A percentile compares a stretch with the other conserved stretches of the same genome.
These are phyloP conservation scores for Lucinisca nassula DNA, from an alignment of 2,888 invertebrate species.

Conservation along the genomic window DNA sequence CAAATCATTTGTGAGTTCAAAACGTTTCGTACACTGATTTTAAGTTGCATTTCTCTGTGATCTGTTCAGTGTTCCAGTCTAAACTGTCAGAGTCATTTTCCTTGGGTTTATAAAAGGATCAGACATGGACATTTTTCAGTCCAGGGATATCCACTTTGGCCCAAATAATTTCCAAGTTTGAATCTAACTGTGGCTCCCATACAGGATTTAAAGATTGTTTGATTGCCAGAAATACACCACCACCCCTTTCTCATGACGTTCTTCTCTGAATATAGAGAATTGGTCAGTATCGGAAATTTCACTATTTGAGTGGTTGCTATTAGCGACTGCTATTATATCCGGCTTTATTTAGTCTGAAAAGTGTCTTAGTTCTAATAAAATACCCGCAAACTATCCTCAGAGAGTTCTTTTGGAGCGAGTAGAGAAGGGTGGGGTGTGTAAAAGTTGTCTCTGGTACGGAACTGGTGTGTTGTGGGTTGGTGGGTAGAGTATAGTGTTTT, in stretches of 20 bases:
- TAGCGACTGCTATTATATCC: neutral
- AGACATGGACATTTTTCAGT: neutral
- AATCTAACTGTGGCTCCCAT: neutral
- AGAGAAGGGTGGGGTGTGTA: too few species aligned
- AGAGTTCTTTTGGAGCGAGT: too few species aligned
- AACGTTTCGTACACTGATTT: neutral
- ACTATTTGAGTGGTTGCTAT: neutral
- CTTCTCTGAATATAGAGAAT: neutral
- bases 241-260: neutral
- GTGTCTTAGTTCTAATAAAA: neutral
- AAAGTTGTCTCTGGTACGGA: too few species aligned
- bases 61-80: neutral
- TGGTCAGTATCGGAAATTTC: neutral
- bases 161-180: neutral
- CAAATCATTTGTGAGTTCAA: constrained; percentile 16
- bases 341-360: neutral
- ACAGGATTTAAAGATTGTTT: neutral
- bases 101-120: neutral
- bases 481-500: too few species aligned
- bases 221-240: neutral
- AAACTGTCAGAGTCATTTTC: neutral
- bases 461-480: too few species aligned
- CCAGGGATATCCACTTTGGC: neutral
- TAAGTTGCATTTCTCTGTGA: neutral
- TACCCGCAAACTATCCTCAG: too few species aligned